Evolutionary conservation across 37 sponge, comb jelly and placozoan species (phyloP).

Genomic region (Aplysina aerophoba): DNA sequence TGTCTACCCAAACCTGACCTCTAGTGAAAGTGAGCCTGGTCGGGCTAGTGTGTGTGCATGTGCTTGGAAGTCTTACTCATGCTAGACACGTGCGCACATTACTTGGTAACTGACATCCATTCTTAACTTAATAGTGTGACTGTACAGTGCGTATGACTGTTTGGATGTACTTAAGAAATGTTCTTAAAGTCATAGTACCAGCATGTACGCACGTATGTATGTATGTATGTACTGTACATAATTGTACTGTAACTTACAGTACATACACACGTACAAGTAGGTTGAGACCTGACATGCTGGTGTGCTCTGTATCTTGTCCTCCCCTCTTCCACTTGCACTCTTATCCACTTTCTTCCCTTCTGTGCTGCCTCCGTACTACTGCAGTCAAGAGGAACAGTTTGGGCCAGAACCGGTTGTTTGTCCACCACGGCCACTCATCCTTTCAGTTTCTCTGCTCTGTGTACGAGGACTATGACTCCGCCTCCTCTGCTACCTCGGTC

Average conservation of each 20-base stretch:
- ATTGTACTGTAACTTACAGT: too few relatives aligned
- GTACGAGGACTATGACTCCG: constrained; percentile 52
- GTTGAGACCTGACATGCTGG: constrained; percentile 2
- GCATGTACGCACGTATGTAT: too few relatives aligned
- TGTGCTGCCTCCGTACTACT: neutral
- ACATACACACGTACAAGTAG: neutral
- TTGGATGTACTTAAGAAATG: too few relatives aligned
- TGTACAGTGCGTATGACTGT: too few relatives aligned
- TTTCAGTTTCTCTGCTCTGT: constrained; percentile 52
- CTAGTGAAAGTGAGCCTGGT: constrained; percentile 68
- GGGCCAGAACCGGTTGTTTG: constrained; percentile 73
- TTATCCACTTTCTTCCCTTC: neutral
- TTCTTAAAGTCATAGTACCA: too few relatives aligned
- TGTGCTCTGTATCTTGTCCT: neutral
- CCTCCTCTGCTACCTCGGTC: too few relatives aligned
- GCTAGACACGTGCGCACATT: too few relatives aligned
- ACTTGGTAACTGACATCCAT: too few relatives aligned
- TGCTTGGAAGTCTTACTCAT: too few relatives aligned
- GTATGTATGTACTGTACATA: too few relatives aligned
- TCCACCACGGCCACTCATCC: constrained; percentile 46
- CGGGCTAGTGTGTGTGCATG: too few relatives aligned
- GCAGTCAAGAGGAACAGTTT: constrained; percentile 72
- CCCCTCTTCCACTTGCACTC: constrained; percentile 7
- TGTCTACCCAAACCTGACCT: constrained; percentile 75
- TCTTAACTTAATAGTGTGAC: too few relatives aligned